A percentile compares a stretch with the other conserved stretches of the same genome.
These are phyloP conservation scores for Parotocinclus haroldoi DNA, from an alignment of 2,797 vertebrate genomes.

Conservation along the genomic window DNA sequence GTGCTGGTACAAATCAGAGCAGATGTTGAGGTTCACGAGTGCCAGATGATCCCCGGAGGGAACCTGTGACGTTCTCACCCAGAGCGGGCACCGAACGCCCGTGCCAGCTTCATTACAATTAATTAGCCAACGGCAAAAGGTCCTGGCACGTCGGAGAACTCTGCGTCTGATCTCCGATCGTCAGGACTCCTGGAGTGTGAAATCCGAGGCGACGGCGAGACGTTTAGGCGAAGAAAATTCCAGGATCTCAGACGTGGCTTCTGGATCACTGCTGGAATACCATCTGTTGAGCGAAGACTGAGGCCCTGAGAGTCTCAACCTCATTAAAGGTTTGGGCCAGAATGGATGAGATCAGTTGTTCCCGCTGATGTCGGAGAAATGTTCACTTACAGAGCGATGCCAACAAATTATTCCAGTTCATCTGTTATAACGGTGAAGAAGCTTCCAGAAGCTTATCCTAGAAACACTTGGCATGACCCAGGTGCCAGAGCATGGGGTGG, in stretches of 20 bases:
- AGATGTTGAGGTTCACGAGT: conserved; percentile 72
- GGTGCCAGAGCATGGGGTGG: no score
- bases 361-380: no score
- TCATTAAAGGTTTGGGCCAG: conserved; percentile 30
- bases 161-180: conserved; percentile 54
- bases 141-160: conserved; percentile 66
- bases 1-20: conserved; percentile 72
- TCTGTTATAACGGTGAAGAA: no score
- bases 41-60: conserved; percentile 61
- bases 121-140: conserved; percentile 59
- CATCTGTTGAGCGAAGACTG: conserved; percentile 32
- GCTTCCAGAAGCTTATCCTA: no score
- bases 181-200: conserved; percentile 55
- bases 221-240: conserved; percentile 19
- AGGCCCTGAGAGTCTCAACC: conserved; percentile 21
- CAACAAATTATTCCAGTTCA: no score
- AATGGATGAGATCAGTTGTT: conserved; percentile 13
- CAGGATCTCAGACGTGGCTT: conserved; percentile 2
- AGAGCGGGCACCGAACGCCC: no score
- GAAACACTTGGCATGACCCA: no score
- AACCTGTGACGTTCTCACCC: conserved; percentile 28
- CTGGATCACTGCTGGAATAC: conserved; percentile 28
- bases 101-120: conserved; percentile 63
- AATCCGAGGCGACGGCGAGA: conserved; percentile 54
- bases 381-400: no score